A percentile compares a stretch with the other conserved stretches of the same genome.
Evolutionary conservation across 2,888 invertebrate genomes (phyloP).

Genomic region (Drosophila picticornis): DNA sequence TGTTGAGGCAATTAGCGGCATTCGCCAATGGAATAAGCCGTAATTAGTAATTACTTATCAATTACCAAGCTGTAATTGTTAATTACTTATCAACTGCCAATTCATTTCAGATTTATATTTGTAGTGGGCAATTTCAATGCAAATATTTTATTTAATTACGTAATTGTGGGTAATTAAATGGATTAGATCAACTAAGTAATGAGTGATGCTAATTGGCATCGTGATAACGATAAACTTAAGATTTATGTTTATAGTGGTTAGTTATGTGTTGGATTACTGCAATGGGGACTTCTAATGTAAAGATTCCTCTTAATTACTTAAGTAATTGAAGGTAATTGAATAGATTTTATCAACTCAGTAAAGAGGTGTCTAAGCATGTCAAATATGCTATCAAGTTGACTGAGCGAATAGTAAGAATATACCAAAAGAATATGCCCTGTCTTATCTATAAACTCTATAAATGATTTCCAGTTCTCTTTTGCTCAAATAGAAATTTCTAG

Average conservation of each 20-base stretch:
- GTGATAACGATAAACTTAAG: background rate
- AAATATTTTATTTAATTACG: background rate
- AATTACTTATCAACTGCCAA: background rate
- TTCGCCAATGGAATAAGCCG: background rate
- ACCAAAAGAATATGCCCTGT: background rate
- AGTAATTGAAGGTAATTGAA: background rate
- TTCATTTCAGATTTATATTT: background rate
- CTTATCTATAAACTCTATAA: background rate
- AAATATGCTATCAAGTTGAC: background rate
- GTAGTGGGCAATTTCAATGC: background rate
- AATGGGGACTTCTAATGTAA: background rate
- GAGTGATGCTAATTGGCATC: background rate
- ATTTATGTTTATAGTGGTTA: background rate
- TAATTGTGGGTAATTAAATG: background rate
- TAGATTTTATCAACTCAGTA: background rate
- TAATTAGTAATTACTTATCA: background rate
- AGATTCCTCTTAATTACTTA: background rate
- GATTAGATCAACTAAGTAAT: background rate
- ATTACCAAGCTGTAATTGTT: background rate
- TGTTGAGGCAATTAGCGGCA: background rate
- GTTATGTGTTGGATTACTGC: background rate
- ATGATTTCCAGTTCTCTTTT: background rate
- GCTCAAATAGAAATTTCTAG: background rate
- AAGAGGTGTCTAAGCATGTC: rapidly evolving
- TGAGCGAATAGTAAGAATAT: background rate